Percentiles rank a stretch among this genome's conserved stretches.
These are phyloP conservation scores for Orchesellides sinensis DNA, from an alignment of 2,888 invertebrate genomes.

Conservation along the genomic window DNA sequence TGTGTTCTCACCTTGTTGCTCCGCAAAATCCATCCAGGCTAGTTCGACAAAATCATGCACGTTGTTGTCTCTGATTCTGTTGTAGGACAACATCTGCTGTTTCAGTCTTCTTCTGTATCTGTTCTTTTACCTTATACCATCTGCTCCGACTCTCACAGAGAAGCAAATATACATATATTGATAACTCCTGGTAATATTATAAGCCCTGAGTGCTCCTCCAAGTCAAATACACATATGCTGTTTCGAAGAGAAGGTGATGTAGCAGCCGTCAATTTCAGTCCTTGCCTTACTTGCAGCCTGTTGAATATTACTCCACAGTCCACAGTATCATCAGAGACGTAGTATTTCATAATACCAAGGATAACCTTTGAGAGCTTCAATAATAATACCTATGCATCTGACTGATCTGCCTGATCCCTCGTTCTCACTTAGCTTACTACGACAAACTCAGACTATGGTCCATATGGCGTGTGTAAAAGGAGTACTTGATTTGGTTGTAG, in stretches of 20 bases:
- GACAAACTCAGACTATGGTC: slow-evolving; percentile 1
- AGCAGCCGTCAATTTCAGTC: background rate
- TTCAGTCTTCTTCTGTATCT: background rate
- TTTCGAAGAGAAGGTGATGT: background rate
- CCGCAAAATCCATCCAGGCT: background rate
- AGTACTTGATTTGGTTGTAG: slow-evolving; percentile 7
- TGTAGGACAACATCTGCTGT: slow-evolving; percentile 34
- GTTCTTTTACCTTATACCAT: slow-evolving; percentile 14
- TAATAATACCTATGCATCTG: too few relatives aligned
- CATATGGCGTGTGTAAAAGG: slow-evolving; percentile 64
- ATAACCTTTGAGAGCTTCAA: too few relatives aligned
- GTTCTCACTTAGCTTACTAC: background rate
- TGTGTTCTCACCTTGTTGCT: slow-evolving; percentile 28
- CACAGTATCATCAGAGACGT: slow-evolving; percentile 13
- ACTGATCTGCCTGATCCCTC: slow-evolving; percentile 4
- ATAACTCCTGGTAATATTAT: slow-evolving; percentile 2
- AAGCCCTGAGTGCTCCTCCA: slow-evolving; percentile 1
- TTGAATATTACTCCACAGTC: slow-evolving; percentile 19
- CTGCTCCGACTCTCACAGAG: too few relatives aligned
- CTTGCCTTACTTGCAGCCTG: slow-evolving; percentile 40
- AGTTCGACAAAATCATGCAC: slow-evolving; percentile 5
- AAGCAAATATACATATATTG: too few relatives aligned
- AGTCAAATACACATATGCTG: background rate
- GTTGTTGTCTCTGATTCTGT: background rate
- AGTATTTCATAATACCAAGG: background rate